Percentiles rank a stretch among this genome's conserved stretches.
Evolutionary conservation across 2,797 vertebrate species (phyloP).

Genomic region (Odontamblyopus lacepedii): DNA sequence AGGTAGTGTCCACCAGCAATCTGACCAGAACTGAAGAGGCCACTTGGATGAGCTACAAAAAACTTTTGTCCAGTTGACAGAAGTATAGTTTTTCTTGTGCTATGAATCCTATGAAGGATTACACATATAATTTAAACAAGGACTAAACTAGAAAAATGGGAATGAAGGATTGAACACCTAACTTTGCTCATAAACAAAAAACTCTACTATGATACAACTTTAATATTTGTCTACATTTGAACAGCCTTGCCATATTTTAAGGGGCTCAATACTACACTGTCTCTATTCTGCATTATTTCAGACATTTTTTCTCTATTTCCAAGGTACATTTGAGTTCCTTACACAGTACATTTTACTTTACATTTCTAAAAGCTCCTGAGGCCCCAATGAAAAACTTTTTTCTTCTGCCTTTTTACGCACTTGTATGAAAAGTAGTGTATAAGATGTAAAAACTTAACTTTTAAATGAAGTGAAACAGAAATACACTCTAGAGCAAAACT

Average conservation of each 20-base stretch:
- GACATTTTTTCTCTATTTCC: slow-evolving; percentile 1
- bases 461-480: background rate
- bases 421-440: background rate
- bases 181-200: background rate
- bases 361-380: background rate
- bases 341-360: background rate
- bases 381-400: background rate
- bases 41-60: no score
- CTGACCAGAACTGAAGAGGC: no score
- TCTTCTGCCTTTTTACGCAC: background rate
- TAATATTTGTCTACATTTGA: background rate
- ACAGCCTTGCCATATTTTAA: background rate
- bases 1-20: no score
- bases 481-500: background rate
- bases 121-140: no score
- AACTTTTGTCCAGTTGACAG: no score
- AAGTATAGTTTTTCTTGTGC: no score
- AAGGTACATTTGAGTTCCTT: background rate
- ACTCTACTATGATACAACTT: background rate
- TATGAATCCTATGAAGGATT: no score
- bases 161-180: background rate
- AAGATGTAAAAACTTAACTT: background rate
- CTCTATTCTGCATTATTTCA: background rate
- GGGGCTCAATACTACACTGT: background rate
- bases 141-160: no score